Conservation (phyloP, 2,797 vertebrate species). For the Acomys russatus region DNA sequence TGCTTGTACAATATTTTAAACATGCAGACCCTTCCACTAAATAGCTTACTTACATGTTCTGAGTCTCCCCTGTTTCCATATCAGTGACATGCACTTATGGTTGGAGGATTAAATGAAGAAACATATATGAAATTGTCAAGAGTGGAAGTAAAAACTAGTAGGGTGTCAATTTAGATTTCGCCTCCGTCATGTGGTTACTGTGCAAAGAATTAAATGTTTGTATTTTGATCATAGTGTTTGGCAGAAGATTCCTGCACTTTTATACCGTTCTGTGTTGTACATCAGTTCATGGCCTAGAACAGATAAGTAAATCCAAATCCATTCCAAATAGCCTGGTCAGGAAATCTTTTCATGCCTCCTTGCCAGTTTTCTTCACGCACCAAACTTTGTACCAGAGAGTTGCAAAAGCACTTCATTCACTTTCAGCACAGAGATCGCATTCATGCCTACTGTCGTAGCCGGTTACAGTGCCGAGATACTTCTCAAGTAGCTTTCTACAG, state of each 20-base stretch:
- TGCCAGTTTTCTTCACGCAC: conserved; percentile 62
- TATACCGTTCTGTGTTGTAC: conserved; percentile 8
- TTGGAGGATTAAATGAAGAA: conserved; percentile 44
- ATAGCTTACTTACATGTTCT: conserved; percentile 41
- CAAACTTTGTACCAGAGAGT: conserved; percentile 65
- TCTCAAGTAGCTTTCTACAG: conserved; percentile 35
- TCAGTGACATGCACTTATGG: conserved; percentile 35
- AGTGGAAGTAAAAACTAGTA: background rate
- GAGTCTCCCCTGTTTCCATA: background rate
- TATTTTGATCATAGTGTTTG: conserved; percentile 52
- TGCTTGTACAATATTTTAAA: conserved; percentile 31
- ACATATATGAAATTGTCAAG: background rate
- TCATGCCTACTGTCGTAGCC: conserved; percentile 27
- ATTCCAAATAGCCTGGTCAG: conserved; percentile 17
- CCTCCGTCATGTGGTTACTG: conserved; percentile 19
- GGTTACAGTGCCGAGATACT: conserved; percentile 13
- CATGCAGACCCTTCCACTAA: conserved; percentile 11
- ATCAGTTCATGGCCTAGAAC: conserved; percentile 58
- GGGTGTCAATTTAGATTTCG: conserved; percentile 25
- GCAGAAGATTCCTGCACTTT: conserved; percentile 29
- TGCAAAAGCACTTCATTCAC: conserved; percentile 68
- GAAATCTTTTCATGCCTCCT: conserved; percentile 62
- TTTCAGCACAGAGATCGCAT: conserved; percentile 61
- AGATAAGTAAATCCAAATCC: conserved; percentile 46
- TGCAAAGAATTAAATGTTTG: background rate